A percentile compares a stretch with the other conserved stretches of the same genome.
These are phyloP conservation scores for Pagrus major DNA, from an alignment of 2,113 vertebrate species.

Conservation along the genomic window DNA sequence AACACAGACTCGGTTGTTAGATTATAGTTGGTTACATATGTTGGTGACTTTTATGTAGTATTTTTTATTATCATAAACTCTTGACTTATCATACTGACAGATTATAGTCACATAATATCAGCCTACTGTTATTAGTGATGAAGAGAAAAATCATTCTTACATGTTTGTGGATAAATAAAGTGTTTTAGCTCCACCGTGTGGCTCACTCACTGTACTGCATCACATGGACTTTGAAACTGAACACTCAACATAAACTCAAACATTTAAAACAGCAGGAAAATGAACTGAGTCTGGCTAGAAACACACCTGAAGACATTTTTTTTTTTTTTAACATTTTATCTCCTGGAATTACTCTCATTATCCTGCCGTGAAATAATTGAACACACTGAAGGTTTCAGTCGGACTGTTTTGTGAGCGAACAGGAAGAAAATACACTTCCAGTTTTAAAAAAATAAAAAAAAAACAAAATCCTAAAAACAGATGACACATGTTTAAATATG, in stretches of 20 bases:
- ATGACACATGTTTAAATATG: no score
- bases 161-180: no score
- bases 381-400: conserved; percentile 2
- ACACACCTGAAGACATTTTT: background rate
- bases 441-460: background rate
- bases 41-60: background rate
- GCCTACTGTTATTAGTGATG: no score
- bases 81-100: background rate
- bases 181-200: conserved; percentile 10
- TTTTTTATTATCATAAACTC: background rate
- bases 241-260: background rate
- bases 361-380: background rate
- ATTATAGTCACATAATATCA: no score
- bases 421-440: conserved; percentile 11
- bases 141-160: no score
- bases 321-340: background rate
- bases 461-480: no score
- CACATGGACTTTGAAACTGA: background rate
- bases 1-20: background rate
- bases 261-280: background rate
- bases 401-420: conserved; percentile 20
- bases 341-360: no score
- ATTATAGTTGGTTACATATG: background rate
- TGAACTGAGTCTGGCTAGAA: background rate
- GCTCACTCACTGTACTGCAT: background rate